phyloP scores from a whole-genome alignment of 1,140 invertebrate genomes.

The Grapholita molesta region DNA sequence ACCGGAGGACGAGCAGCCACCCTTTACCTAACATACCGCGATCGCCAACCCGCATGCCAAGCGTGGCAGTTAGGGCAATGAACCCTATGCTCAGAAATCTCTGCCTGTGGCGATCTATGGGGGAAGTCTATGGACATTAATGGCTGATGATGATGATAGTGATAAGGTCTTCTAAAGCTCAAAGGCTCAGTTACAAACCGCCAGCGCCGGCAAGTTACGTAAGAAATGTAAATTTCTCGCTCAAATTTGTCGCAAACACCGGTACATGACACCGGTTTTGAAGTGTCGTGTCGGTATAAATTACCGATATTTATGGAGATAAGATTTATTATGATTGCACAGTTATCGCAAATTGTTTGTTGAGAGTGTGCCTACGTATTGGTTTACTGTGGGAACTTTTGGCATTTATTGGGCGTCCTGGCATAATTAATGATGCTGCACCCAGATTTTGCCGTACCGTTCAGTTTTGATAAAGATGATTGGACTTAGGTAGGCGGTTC shows the following conservation, averaged over 20 bases:
- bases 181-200: neutral
- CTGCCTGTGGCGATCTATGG: too few species aligned
- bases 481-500: neutral
- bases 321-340: constrained; percentile 52
- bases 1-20: too few species aligned
- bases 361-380: constrained; percentile 27
- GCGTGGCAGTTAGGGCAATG: too few species aligned
- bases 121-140: too few species aligned
- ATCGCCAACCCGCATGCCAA: too few species aligned
- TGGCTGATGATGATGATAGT: too few species aligned
- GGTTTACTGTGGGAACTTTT: constrained; percentile 13
- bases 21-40: too few species aligned
- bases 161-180: neutral
- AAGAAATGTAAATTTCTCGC: constrained; percentile 15
- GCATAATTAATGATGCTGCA: neutral
- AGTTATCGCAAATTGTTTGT: constrained; percentile 54
- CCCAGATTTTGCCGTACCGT: neutral
- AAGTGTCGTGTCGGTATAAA: constrained; percentile 28
- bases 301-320: constrained; percentile 54
- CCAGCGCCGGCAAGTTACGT: constrained; percentile 13
- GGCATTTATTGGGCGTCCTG: neutral
- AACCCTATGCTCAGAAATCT: too few species aligned
- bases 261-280: constrained; percentile 21
- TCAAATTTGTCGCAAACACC: constrained; percentile 37
- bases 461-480: neutral